Conservation (phyloP, 1,140 invertebrate genomes). For the Tetramorium alpestre region DNA sequence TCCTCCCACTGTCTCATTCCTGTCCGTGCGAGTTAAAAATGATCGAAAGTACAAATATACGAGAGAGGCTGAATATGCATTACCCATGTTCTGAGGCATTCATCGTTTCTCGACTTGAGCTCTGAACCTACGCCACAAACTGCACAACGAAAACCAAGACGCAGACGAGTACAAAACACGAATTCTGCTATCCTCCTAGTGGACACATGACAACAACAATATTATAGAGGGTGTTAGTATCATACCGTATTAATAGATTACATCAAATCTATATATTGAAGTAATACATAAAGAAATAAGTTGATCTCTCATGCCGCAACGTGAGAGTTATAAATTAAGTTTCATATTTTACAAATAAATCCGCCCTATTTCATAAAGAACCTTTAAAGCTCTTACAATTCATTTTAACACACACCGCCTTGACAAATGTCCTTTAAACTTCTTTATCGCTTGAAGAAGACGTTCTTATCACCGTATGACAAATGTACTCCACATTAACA, state of each 20-base stretch:
- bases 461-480: neutral
- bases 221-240: slow-evolving; percentile 33
- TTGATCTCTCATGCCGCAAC: neutral
- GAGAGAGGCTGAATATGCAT: slow-evolving; percentile 72
- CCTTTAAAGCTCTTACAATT: neutral
- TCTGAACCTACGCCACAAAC: slow-evolving; percentile 64
- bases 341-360: neutral
- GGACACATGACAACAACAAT: slow-evolving; percentile 58
- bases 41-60: neutral
- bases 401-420: neutral
- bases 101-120: slow-evolving; percentile 86
- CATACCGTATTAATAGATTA: slow-evolving; percentile 28
- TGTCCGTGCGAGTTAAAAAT: neutral
- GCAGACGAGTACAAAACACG: slow-evolving; percentile 66
- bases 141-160: slow-evolving; percentile 66
- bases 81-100: slow-evolving; percentile 93
- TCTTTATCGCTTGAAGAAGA: neutral
- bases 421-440: neutral
- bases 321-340: neutral
- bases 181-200: slow-evolving; percentile 67
- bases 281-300: neutral
- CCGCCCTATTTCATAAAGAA: neutral
- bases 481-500: neutral
- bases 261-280: neutral
- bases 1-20: neutral